Base-by-base conservation (phyloP, 2,797 vertebrate genomes). In the Gymnopithys bicolor region DNA sequence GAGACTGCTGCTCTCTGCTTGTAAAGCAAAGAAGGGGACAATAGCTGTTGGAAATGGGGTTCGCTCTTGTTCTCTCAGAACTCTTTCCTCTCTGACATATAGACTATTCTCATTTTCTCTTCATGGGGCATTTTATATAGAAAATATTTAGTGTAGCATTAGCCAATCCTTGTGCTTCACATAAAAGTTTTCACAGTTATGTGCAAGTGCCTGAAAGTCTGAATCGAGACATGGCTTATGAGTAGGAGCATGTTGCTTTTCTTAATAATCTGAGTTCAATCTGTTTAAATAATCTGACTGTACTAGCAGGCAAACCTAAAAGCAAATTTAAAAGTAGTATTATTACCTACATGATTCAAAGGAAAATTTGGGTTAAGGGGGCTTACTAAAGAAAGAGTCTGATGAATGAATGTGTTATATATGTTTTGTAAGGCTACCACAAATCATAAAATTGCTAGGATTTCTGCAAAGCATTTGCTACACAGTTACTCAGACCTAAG, bases 341-440 rank as follows among this genome's bases (percentile, higher is more conserved):
- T 1, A 0, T 41, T 71, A 13, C 2, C 5, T 63, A 49, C 2
- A 30, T 16, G 25, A 52, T 71, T 67, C 13, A 69, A 49, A 35
- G 64, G 5, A 66, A 87, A 81, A 62, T 63, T 71, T 67, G 11
- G 5, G 32, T 56, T 23, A 56, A 73, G 0, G 0, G 13, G 13
- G 2, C 1, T 70, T 70, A 30, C 37, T 76, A 52, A 58, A 56
- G n/a, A 24, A 10, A 48, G 23, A 75, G 58, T 21, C 18, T 25
- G 14, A 35, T 39, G 62, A 16, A 68, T 71, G 41, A 67, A 67
- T 23, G 1, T 33, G 19, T 32, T 81, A 45, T 33, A 25, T 9
- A 4, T 73, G 12, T 49, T 85, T 53, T 45, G 6, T 41, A 84
- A n/a, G 10, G 11, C 37, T 49, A 11, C 5, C 13, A 41, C 71